Conservation (phyloP, 1,140 invertebrate species). For the Lepidurus apus region DNA sequence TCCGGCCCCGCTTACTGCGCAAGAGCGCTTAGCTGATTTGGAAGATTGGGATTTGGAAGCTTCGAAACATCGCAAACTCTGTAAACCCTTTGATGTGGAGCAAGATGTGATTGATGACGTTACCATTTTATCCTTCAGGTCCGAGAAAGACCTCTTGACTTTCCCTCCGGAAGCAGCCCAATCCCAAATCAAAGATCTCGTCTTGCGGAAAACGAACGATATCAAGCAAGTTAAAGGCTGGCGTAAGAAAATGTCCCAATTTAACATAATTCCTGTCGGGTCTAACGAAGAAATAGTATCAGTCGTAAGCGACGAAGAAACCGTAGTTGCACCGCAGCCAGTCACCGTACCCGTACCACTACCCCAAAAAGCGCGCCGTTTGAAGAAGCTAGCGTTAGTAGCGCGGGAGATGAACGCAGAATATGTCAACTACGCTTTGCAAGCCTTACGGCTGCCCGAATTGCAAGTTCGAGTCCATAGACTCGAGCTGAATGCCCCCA, state of each 20-base stretch:
- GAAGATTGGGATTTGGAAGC: slow-evolving; percentile 2
- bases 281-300: background rate
- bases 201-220: slow-evolving; percentile 26
- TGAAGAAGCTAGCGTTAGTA: background rate
- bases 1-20: background rate
- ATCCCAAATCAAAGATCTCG: background rate
- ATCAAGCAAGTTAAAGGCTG: slow-evolving; percentile 29
- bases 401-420: background rate
- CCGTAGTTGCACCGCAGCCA: background rate
- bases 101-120: slow-evolving; percentile 26
- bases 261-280: background rate
- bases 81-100: background rate
- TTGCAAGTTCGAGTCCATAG: background rate
- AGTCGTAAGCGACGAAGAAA: background rate
- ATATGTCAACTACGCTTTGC: background rate
- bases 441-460: background rate
- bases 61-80: background rate
- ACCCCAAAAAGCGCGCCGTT: background rate
- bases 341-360: background rate
- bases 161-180: background rate
- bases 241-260: slow-evolving; percentile 6
- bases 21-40: background rate
- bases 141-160: background rate
- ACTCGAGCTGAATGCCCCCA: background rate
- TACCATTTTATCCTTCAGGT: slow-evolving; percentile 25